A percentile compares a stretch with the other conserved stretches of the same genome.
Conservation (phyloP, 1,140 invertebrate species). For the Megalonaias nervosa region DNA sequence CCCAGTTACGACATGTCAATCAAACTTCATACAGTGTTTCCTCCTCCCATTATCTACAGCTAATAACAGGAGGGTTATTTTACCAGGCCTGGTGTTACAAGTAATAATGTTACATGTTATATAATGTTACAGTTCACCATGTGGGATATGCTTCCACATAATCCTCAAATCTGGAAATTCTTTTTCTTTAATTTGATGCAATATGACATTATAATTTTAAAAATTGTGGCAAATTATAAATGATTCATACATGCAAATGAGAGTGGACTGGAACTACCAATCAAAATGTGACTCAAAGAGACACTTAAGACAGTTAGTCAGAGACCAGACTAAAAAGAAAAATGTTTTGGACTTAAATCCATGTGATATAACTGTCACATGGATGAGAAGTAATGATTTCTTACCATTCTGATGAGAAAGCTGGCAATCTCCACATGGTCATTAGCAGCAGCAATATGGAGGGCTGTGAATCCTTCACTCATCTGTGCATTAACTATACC, state of each 20-base stretch:
- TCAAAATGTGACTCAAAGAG: not conserved
- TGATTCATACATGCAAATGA: not conserved
- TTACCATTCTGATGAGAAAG: slow-evolving; percentile 33
- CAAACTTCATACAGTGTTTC: no score
- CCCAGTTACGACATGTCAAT: no score
- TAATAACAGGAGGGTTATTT: no score
- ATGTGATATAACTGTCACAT: not conserved
- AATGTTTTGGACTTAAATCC: not conserved
- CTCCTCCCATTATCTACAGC: no score
- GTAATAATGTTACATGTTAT: no score
- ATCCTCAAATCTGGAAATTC: no score
- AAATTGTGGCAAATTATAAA: not conserved
- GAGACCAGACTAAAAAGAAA: not conserved
- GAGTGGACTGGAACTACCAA: not conserved
- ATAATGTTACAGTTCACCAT: no score
- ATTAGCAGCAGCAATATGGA: slow-evolving; percentile 53
- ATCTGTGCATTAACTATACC: slow-evolving; percentile 32
- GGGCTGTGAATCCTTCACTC: slow-evolving; percentile 46
- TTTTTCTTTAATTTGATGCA: no score
- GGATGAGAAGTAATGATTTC: not conserved
- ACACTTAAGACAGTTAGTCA: not conserved
- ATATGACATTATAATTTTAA: no score
- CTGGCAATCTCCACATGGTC: slow-evolving; percentile 49
- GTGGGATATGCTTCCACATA: no score
- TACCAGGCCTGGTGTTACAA: no score